Evolutionary conservation across 2,888 invertebrate species (phyloP), one percentile per base, ranked within the genome.

Genomic region (Archips crataeganus): DNA sequence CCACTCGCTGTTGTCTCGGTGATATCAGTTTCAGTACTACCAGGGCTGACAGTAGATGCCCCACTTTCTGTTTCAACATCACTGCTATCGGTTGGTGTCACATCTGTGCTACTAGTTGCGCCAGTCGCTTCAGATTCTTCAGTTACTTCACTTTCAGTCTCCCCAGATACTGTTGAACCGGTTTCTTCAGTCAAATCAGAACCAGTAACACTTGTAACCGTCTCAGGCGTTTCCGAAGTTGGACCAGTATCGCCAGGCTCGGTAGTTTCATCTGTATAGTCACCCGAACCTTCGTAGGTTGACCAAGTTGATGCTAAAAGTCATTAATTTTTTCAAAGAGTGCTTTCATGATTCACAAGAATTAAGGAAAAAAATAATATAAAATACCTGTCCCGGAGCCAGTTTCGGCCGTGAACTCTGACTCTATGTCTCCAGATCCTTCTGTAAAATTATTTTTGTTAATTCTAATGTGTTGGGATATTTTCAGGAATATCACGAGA

Each of bases 341-440:
- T 39, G 39, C 4, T 39, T 39, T 5, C 6, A 39, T 6, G 39
- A 6, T 39, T 39, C 5, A 5, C 39, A 5, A 39, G 4, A 39
- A 39, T 1, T 39, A 39, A 6, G 6, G 6, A 39, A 39, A 6
- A 39, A 39, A 39, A 39, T 6, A 39, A 39, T 39, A 39, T 39
- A 39, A 6, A 39, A 39, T 83, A 80, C 85, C 84, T 78, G 79
- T 80, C 65, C 83, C 84, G n/a, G 85, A 83, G 60, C 81, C 82
- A 66, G 81, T 78, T 42, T 79, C 80, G 2, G 78, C 74, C 10
- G 79, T 54, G 32, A 79, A 81, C 62, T 81, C 82, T 1, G 85
- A 81, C 70, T 79, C 82, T 42, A 69, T 70, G 13, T 82, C 81
- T 23, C 36, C 34, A 51, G 64, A 51, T 0, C 51, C 51, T n/a